Evolutionary conservation across 2,797 vertebrate genomes (phyloP).

Genomic region (Hoplostethus atlanticus): DNA sequence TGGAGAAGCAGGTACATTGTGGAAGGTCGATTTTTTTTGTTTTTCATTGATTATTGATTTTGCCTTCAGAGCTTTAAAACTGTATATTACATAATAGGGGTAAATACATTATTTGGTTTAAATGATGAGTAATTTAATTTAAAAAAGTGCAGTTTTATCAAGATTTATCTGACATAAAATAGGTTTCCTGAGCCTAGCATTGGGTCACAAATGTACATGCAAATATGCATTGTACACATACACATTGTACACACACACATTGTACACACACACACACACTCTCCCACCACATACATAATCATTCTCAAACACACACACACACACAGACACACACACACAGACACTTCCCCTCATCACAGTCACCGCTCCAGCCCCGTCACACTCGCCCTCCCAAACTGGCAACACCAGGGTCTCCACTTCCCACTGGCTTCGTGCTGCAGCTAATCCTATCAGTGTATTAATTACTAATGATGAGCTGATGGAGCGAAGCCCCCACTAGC

Average conservation of each 20-base stretch:
- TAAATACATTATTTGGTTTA: background rate
- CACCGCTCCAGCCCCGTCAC: constrained; percentile 44
- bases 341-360: constrained; percentile 38
- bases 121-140: too few relatives aligned
- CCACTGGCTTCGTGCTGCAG: constrained; percentile 57
- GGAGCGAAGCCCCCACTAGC: constrained; percentile 76
- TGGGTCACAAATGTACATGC: background rate
- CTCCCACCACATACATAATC: constrained; percentile 27
- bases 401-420: constrained; percentile 60
- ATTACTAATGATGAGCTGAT: constrained; percentile 90
- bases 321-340: constrained; percentile 11
- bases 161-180: too few relatives aligned
- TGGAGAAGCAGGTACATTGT: background rate
- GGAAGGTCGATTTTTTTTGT: background rate
- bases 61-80: background rate
- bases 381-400: constrained; percentile 38
- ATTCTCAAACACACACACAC: background rate
- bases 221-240: constrained; percentile 4
- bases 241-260: too few relatives aligned
- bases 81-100: background rate
- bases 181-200: background rate
- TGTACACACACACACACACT: background rate
- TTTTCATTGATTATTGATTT: background rate
- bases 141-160: background rate
- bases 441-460: constrained; percentile 87